phyloP scores from a whole-genome alignment of 2,797 vertebrate genomes.

The Microctenopoma steveboyesi region DNA sequence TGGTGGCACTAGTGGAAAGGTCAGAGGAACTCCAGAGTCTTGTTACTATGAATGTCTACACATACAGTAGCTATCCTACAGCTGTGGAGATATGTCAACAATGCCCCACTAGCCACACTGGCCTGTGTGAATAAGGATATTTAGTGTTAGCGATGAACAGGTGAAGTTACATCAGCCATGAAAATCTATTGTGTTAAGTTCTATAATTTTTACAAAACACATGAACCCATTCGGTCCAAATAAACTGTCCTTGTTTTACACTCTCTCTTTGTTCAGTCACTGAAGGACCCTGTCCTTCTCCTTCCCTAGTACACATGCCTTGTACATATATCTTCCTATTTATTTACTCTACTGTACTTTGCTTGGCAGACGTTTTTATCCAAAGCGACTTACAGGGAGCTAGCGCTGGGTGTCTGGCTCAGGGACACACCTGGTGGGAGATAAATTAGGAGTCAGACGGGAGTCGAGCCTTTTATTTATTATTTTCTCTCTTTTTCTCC shows the following conservation, averaged over 20 bases:
- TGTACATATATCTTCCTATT: background rate
- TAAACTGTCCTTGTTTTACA: conserved; percentile 14
- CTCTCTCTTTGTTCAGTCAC: conserved; percentile 8
- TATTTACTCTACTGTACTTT: background rate
- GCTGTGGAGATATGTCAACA: too few species aligned
- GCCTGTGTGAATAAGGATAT: background rate
- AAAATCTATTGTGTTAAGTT: background rate
- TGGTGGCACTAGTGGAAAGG: too few species aligned
- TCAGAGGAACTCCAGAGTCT: too few species aligned
- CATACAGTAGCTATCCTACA: too few species aligned
- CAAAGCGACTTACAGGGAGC: too few species aligned
- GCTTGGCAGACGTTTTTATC: too few species aligned
- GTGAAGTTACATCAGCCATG: background rate
- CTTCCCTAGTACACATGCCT: conserved; percentile 1
- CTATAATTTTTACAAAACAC: background rate
- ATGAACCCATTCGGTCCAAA: conserved; percentile 10
- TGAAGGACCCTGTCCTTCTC: background rate
- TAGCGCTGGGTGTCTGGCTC: too few species aligned
- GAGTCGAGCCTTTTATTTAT: background rate
- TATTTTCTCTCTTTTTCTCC: conserved; percentile 18
- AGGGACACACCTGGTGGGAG: too few species aligned
- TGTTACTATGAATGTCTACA: too few species aligned
- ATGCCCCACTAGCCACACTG: too few species aligned
- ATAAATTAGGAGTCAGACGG: too few species aligned
- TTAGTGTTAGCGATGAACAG: background rate